A percentile compares a stretch with the other conserved stretches of the same genome.
Evolutionary conservation across 2,888 invertebrate species (phyloP).

Genomic region (Caenorhabditis virilis): DNA sequence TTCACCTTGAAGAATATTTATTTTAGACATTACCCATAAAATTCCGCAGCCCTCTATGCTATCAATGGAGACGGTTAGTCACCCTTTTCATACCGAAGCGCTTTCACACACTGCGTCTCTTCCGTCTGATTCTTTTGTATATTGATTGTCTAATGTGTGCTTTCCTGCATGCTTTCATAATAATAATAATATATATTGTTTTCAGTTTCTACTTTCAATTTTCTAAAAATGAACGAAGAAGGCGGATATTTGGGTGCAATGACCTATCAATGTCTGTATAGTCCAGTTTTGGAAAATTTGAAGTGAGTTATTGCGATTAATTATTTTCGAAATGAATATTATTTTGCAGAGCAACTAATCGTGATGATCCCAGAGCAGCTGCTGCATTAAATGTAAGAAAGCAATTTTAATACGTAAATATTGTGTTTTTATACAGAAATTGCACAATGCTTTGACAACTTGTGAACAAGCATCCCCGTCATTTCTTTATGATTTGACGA

Average conservation of each 20-base stretch:
- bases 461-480: conserved; percentile 53
- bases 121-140: too few relatives aligned
- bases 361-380: conserved; percentile 49
- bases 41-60: too few relatives aligned
- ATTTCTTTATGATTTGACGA: conserved; percentile 65
- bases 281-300: conserved; percentile 58
- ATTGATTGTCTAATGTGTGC: too few relatives aligned
- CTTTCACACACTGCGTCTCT: too few relatives aligned
- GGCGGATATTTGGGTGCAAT: conserved; percentile 63
- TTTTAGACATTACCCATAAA: too few relatives aligned
- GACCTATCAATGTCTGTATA: conserved; percentile 65
- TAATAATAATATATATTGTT: too few relatives aligned
- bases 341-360: conserved; percentile 26
- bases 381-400: conserved; percentile 54
- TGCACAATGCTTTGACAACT: conserved; percentile 51
- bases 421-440: conserved; percentile 37
- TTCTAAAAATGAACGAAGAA: conserved; percentile 54
- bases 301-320: conserved; percentile 12
- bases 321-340: background rate
- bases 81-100: too few relatives aligned
- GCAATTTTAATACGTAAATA: background rate
- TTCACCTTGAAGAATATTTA: too few relatives aligned
- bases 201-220: too few relatives aligned
- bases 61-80: too few relatives aligned
- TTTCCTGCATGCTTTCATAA: too few relatives aligned